Base-by-base conservation (phyloP, 2,113 vertebrate genomes). In the Malurus alboscapulatus region DNA sequence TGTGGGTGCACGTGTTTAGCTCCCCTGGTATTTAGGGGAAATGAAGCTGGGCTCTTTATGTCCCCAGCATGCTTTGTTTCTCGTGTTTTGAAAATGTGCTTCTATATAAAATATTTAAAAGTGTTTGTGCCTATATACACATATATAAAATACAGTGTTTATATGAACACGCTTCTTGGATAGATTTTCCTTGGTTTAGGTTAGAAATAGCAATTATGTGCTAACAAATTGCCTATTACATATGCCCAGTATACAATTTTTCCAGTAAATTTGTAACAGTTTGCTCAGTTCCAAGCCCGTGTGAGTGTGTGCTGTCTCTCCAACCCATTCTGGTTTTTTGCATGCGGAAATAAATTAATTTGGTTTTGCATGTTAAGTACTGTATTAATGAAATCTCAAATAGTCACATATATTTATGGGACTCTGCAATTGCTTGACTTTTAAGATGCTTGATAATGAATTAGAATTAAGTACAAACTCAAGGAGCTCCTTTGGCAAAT, bases 171-270 rank as follows among this genome's bases (percentile, higher is more conserved):
- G 21, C 83, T 87, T 79, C 78, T 94, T 87, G 87, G 67, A 73
- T 91, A 59, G 90, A 34, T 80, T 87, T 88, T 67, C 78, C 74
- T 85, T 90, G 85, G 55, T 66, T 85, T 92, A 82, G 79, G 72
- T 90, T 87, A 79, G 91, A 94, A 95, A 79, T 32, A 87, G 67
- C 92, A 93, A 87, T 87, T 79, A 71, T 42, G 50, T 94, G 55
- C 77, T 94, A 77, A 63, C 75, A 94, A 95, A 85, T 91, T 92
- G 87, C 91, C 48, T 90, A 7, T 87, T 91, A 40, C 78, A 59
- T 84, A 62, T 93, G 87, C 84, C 89, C 84, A 83, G 67, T 93
- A n/a, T 83, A 75, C 51, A 69, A 0, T 85, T 87, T 93, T 92
- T 66, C 42, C 93, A 69, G 74, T 87, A 54, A 78, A 80, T 83